Evolutionary conservation across 2,113 vertebrate species (phyloP), one percentile per base, ranked within the genome.

Genomic region (Heterotis niloticus): DNA sequence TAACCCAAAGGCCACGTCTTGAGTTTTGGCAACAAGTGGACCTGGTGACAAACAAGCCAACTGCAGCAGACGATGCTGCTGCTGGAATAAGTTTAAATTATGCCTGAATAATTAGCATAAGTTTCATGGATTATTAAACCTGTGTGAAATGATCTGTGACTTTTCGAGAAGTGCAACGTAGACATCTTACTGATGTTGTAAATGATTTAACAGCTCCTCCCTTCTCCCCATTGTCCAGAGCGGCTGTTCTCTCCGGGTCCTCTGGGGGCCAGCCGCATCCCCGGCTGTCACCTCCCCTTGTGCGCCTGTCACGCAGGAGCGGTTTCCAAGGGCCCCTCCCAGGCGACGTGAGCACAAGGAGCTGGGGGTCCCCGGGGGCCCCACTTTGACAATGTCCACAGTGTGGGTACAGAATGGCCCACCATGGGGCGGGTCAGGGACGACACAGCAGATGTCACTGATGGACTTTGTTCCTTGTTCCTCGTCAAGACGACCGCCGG

Each of bases 361-460:
- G 83, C 7, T 13, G 0, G 5, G 69, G 20, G 0, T 85, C 87
- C 87, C 87, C 87, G 79, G 73, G 76, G 85, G 89, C 87, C 85
- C 80, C 82, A 83, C 86, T 89, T 89, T 88, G 24, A 85, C 83
- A 82, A 87, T 86, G 84, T 86, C 87, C 82, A 86, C 82, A 82
- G 86, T 85, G 81, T 87, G 83, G 81, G 80, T 84, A 84, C 56
- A 83, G 87, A 92, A 88, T 85, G 89, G 86, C 87, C 84, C 86
- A 84, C 87, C 85, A 87, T 84, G 89, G 87, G 84, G 86, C 34
- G 84, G 81, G 68, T 77, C 78, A 81, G 85, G 82, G 84, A 88
- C 87, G 87, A 84, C 0, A 52, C 81, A 88, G 84, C 89, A 90
- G 90, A 90, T 92, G 90, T 90, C 89, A 81, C 88, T 85, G 86